A percentile compares a stretch with the other conserved stretches of the same genome.
Conservation (phyloP, 2,113 vertebrate genomes). For the Amazona guildingii region DNA sequence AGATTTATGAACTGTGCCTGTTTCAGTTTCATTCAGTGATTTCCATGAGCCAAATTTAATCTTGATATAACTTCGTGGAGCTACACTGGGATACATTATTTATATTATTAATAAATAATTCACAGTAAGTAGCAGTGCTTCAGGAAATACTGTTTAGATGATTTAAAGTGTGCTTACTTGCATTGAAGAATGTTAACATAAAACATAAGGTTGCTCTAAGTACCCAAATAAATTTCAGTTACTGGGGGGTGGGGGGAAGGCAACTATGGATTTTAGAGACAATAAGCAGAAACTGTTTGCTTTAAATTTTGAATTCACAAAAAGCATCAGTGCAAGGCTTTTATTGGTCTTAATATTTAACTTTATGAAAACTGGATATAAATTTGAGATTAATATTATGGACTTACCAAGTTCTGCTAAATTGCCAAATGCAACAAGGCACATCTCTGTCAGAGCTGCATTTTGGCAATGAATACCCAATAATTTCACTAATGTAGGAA, state of each 20-base stretch:
- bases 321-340: not conserved
- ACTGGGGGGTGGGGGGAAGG: not conserved
- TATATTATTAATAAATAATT: constrained; percentile 46
- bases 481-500: constrained; percentile 94
- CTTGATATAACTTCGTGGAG: not conserved
- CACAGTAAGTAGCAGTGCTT: not conserved
- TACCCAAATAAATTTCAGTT: not conserved
- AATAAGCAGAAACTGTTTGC: not conserved
- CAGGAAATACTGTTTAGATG: not conserved
- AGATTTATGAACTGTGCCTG: not conserved
- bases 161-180: constrained; percentile 19
- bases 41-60: not conserved
- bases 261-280: not conserved
- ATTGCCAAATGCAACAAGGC: constrained; percentile 98
- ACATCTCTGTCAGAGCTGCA: constrained; percentile 95
- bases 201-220: not conserved
- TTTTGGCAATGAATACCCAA: constrained; percentile 93
- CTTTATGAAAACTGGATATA: not conserved
- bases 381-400: not conserved
- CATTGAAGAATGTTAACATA: not conserved
- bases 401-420: constrained; percentile 96
- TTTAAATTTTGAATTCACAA: not conserved
- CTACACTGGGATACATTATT: not conserved
- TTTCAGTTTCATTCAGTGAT: constrained; percentile 16
- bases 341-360: not conserved